Percentiles rank a stretch among this genome's conserved stretches.
Conservation (phyloP, 2,888 invertebrate genomes). For the Patella depressa region DNA sequence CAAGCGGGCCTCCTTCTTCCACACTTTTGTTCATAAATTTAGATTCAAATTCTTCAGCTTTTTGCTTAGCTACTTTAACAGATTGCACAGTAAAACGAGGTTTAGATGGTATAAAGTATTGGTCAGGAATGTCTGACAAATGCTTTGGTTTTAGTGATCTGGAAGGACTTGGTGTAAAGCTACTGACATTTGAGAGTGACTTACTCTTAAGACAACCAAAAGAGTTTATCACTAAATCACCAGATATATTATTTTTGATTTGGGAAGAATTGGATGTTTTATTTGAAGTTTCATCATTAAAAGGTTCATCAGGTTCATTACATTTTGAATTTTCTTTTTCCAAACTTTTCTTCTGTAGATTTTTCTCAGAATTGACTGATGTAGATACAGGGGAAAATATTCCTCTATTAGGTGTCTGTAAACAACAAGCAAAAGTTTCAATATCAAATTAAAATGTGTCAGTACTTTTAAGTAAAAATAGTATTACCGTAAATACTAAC, state of each 20-base stretch:
- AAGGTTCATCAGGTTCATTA: neutral
- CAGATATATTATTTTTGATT: neutral
- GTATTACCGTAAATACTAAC: neutral
- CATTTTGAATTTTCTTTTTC: neutral
- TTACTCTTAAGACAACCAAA: neutral
- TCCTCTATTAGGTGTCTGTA: too few relatives aligned
- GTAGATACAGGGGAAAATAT: too few relatives aligned
- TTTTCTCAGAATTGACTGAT: too few relatives aligned
- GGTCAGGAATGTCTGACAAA: neutral
- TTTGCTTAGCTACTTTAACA: neutral
- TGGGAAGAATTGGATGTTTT: neutral
- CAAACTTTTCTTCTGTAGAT: too few relatives aligned
- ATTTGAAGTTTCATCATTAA: neutral
- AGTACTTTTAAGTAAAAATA: slow-evolving; percentile 5
- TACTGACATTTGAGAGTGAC: neutral
- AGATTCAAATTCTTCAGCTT: neutral
- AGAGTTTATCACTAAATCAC: neutral
- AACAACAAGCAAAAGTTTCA: too few relatives aligned
- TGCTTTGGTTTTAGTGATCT: neutral
- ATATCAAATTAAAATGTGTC: neutral
- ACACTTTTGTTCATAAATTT: neutral
- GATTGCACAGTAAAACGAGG: neutral
- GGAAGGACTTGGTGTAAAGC: neutral
- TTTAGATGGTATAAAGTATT: neutral
- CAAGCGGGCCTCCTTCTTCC: neutral